A percentile compares a stretch with the other conserved stretches of the same genome.
Evolutionary conservation across 2,113 vertebrate genomes (phyloP).

Genomic region (Pleuronectes platessa): DNA sequence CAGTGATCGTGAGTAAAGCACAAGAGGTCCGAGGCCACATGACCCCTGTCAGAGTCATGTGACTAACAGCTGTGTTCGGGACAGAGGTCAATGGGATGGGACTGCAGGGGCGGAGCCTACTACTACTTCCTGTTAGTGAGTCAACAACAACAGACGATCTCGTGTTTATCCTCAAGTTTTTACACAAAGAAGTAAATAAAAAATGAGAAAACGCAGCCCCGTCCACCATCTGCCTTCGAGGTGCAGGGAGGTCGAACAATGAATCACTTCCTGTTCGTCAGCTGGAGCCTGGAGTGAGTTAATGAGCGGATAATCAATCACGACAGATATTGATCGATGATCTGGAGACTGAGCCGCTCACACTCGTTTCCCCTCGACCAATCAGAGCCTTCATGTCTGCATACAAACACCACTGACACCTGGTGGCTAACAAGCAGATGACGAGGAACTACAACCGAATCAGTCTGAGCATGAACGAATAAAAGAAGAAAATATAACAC

Average conservation of each 20-base stretch:
- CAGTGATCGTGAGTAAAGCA: no score
- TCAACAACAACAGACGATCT: background rate
- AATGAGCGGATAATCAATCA: constrained; percentile 68
- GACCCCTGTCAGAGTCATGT: background rate
- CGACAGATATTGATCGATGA: constrained; percentile 32
- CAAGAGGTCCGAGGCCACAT: background rate
- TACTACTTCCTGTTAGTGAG: no score
- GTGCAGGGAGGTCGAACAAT: constrained; percentile 56
- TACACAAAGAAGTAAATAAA: background rate
- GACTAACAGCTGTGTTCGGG: no score
- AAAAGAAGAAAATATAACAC: background rate
- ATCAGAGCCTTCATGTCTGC: background rate
- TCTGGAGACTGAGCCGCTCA: constrained; percentile 6
- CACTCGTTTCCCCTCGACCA: constrained; percentile 11
- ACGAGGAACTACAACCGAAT: background rate
- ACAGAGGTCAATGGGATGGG: no score
- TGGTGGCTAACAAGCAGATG: background rate
- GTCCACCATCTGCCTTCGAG: constrained; percentile 55
- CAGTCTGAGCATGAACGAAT: background rate
- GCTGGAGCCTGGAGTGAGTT: constrained; percentile 15
- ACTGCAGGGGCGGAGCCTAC: no score
- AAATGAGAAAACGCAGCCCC: background rate
- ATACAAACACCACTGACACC: background rate
- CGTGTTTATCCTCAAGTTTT: background rate
- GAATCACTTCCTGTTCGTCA: constrained; percentile 68